Percentiles rank a stretch among this genome's conserved stretches.
Conservation (phyloP, 2,113 vertebrate species). For the Anarhynchus alexandrinus region DNA sequence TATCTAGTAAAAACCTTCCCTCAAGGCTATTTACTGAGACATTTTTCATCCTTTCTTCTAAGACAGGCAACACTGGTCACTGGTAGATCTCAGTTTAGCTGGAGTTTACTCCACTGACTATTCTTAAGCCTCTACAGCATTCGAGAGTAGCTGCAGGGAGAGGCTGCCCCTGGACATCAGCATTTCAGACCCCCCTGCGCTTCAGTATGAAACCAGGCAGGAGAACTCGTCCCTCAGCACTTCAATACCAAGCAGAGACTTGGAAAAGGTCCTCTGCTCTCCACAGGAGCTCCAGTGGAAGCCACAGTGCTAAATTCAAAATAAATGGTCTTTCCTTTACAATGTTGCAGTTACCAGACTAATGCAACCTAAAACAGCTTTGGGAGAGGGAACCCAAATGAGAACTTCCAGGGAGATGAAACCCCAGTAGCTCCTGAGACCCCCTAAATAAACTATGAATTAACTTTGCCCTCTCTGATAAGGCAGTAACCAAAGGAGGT, state of each 20-base stretch:
- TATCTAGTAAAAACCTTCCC: neutral
- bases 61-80: neutral
- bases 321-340: neutral
- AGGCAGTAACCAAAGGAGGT: neutral
- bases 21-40: neutral
- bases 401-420: neutral
- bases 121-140: neutral
- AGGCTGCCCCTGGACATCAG: neutral
- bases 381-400: fast-evolving
- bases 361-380: neutral
- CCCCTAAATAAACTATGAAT: neutral
- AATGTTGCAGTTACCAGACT: neutral
- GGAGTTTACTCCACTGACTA: neutral
- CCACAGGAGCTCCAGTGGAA: neutral
- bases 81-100: too few relatives aligned
- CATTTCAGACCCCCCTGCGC: neutral
- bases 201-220: neutral
- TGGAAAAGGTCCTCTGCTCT: neutral
- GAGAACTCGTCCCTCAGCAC: neutral
- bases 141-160: neutral
- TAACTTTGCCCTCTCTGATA: neutral
- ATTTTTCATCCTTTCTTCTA: neutral
- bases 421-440: neutral
- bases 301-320: neutral
- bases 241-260: neutral